Conservation (phyloP, 2,113 vertebrate species). For the Uria aalge region DNA sequence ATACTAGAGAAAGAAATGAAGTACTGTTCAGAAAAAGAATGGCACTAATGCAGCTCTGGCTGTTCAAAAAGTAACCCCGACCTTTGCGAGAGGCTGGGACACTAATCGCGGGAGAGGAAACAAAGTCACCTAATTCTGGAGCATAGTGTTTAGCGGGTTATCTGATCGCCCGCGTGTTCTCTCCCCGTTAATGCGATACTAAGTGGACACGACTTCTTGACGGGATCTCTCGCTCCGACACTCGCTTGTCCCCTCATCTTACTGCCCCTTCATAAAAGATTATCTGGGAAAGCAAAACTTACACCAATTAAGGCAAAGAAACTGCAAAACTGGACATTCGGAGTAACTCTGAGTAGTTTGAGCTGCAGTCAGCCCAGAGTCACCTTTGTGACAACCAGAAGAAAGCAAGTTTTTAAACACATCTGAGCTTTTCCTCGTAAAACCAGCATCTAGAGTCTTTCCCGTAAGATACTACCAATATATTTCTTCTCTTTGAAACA, state of each 20-base stretch:
- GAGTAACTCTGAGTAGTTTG: background rate
- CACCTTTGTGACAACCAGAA: background rate
- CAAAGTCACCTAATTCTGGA: conserved; percentile 16
- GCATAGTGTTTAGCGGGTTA: background rate
- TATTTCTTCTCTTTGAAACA: background rate
- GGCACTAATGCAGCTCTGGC: background rate
- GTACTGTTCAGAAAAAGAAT: background rate
- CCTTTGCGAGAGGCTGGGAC: background rate
- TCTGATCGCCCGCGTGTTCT: background rate
- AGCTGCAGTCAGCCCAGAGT: background rate
- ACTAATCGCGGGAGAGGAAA: conserved; percentile 5
- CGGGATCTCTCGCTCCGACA: background rate
- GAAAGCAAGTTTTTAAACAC: background rate
- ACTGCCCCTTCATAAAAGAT: background rate
- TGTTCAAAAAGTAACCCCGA: background rate
- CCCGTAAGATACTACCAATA: background rate
- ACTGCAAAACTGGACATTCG: background rate
- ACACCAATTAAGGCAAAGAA: background rate
- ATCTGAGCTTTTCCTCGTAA: background rate
- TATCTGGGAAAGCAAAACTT: conserved; percentile 7
- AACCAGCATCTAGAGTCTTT: background rate
- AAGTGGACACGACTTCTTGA: background rate
- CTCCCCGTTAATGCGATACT: background rate
- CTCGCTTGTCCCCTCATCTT: background rate
- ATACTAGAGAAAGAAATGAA: background rate